phyloP scores from a whole-genome alignment of 1,140 invertebrate species.

The Lepidurus couesii region DNA sequence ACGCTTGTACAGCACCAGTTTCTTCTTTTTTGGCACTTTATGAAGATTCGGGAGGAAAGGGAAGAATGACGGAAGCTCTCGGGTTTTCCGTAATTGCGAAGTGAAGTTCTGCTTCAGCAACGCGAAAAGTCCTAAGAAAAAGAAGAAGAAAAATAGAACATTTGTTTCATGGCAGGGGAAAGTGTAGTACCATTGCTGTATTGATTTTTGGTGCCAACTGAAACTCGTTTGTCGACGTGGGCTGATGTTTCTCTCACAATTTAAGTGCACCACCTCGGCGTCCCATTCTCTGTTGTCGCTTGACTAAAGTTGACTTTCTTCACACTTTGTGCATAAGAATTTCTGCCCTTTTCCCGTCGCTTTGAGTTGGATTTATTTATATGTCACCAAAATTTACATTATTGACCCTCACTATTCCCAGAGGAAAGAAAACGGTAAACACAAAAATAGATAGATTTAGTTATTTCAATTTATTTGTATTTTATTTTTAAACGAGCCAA shows the following conservation, averaged over 20 bases:
- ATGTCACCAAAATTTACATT: too few relatives aligned
- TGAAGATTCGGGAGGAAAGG: background rate
- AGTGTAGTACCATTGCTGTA: background rate
- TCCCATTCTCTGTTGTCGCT: background rate
- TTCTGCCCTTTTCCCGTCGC: background rate
- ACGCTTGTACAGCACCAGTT: background rate
- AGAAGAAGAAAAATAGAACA: background rate
- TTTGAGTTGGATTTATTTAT: too few relatives aligned
- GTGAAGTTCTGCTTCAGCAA: conserved; percentile 18
- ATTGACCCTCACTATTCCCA: too few relatives aligned
- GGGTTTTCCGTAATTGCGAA: conserved; percentile 17
- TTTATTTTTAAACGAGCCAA: too few relatives aligned
- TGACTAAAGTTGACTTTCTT: conserved; percentile 11
- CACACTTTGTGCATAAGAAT: background rate
- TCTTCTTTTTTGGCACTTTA: background rate
- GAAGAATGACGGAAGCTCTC: background rate
- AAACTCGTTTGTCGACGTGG: background rate
- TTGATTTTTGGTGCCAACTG: conserved; percentile 11
- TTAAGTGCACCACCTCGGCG: background rate
- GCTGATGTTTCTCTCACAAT: conserved; percentile 19
- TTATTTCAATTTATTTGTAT: too few relatives aligned
- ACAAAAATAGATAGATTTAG: too few relatives aligned
- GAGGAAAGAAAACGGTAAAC: too few relatives aligned
- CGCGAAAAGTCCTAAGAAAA: background rate
- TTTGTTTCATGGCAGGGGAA: background rate